Evolutionary conservation across 1,140 invertebrate genomes (phyloP), one percentile per base, ranked within the genome.

Genomic region (Lasioglossum baleicum): DNA sequence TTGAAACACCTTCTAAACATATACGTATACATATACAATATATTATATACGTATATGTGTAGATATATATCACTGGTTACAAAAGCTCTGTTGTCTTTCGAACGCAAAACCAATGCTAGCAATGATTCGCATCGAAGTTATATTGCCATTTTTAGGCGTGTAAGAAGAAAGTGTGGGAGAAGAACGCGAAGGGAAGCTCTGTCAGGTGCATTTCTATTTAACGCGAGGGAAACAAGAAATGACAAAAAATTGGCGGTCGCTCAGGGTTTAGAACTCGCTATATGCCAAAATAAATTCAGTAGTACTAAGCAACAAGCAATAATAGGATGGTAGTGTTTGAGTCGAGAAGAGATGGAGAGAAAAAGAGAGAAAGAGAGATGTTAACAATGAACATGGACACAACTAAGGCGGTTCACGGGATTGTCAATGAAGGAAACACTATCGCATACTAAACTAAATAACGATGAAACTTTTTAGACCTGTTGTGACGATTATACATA

Each of bases 241-340:
- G n/a, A 40, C 67, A 86, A 77, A 61, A 13, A 70, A 86, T 87
- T 83, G 79, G 87, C 88, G 85, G 73, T 88, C 88, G 89, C 89
- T 90, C 88, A 90, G 90, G 87, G 87, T 90, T 90, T 83, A 87
- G 89, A 89, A 91, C 87, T 91, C 87, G 89, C 87, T 88, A 87
- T 86, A 92, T 91, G 90, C 90, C 90, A 92, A 92, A 92, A 87
- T 85, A 75, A 90, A 89, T 90, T 88, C 86, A 88, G 82, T 87
- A 90, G 84, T 87, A 90, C 87, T 90, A 90, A 89, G 88, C 82
- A 87, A 89, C 75, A 92, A 93, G 92, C 91, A 92, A 92, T 92
- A 92, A 90, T 90, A 89, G 87, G 83, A 79, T 71, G 86, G 81
- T 89, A 88, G 86, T 76, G 80, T 83, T 85, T 80, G 66, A 68